Percentiles rank a stretch among this genome's conserved stretches.
Conservation (phyloP, 2,797 vertebrate species). For the Acestrorhynchus altus region DNA sequence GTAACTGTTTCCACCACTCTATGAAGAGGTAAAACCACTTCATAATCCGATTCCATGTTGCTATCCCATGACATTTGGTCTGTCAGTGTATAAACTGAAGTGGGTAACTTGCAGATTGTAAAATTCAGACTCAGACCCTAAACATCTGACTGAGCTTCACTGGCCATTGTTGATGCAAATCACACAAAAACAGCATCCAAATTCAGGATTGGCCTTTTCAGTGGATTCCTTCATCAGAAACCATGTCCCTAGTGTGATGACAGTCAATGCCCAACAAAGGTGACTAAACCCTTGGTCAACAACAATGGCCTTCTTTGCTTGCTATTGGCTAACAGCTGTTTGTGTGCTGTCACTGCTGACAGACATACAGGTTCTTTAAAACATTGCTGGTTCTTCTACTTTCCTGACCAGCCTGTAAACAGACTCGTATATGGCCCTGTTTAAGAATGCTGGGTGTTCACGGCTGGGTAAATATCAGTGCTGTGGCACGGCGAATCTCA, state of each 20-base stretch:
- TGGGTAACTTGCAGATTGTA: too few species aligned
- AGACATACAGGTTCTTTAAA: background rate
- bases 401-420: background rate
- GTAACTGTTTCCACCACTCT: too few species aligned
- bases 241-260: slow-evolving; percentile 17
- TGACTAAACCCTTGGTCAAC: slow-evolving; percentile 54
- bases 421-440: background rate
- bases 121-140: too few species aligned
- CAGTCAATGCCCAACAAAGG: slow-evolving; percentile 57
- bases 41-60: too few species aligned
- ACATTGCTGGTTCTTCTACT: background rate
- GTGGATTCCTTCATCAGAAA: slow-evolving; percentile 46
- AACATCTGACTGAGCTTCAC: background rate
- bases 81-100: too few species aligned
- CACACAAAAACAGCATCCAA: background rate
- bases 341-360: background rate
- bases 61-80: too few species aligned
- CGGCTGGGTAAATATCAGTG: slow-evolving; percentile 19
- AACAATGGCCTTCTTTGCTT: slow-evolving; percentile 51
- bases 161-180: background rate
- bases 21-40: too few species aligned
- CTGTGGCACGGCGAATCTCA: background rate
- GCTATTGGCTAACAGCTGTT: slow-evolving; percentile 15
- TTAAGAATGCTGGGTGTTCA: background rate
- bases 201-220: slow-evolving; percentile 34